Evolutionary conservation across 1,140 invertebrate genomes (phyloP).

Genomic region (Drosophila yakuba): DNA sequence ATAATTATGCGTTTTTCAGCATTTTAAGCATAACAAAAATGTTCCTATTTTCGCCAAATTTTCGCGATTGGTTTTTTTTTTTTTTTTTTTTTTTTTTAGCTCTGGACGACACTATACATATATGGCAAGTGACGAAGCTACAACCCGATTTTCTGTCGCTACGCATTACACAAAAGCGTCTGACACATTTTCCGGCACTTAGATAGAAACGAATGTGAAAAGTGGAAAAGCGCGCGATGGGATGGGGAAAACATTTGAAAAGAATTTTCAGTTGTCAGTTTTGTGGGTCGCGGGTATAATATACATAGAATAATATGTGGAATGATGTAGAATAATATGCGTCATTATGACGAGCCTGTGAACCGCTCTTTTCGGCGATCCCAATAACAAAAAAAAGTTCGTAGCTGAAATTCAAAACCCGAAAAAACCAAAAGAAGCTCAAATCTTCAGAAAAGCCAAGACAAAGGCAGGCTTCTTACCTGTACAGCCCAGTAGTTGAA

Average conservation of each 20-base stretch:
- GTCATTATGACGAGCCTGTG: slow-evolving; percentile 26
- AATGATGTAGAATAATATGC: slow-evolving; percentile 30
- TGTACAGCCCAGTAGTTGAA: slow-evolving; percentile 14
- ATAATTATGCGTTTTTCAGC: no score
- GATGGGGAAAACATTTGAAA: slow-evolving; percentile 30
- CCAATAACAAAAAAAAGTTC: slow-evolving; percentile 46
- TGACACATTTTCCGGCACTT: slow-evolving; percentile 46
- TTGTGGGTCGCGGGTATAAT: slow-evolving; percentile 22
- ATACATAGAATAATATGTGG: slow-evolving; percentile 12
- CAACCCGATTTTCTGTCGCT: background rate
- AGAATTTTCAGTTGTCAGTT: slow-evolving; percentile 59
- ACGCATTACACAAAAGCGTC: slow-evolving; percentile 40
- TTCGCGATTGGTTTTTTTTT: slow-evolving; percentile 10
- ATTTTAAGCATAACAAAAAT: background rate
- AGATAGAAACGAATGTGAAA: slow-evolving; percentile 32
- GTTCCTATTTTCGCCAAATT: slow-evolving; percentile 3
- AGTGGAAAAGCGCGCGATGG: slow-evolving; percentile 3
- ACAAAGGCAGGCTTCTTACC: slow-evolving; percentile 44
- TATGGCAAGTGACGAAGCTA: slow-evolving; percentile 26
- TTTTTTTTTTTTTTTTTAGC: background rate
- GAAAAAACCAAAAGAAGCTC: slow-evolving; percentile 34
- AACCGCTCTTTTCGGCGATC: slow-evolving; percentile 27
- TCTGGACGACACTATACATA: slow-evolving; percentile 21
- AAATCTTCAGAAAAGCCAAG: slow-evolving; percentile 19
- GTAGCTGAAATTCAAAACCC: slow-evolving; percentile 68